These are phyloP conservation scores for Vidua macroura DNA, from an alignment of 2,113 vertebrate species.

Conservation along the genomic window DNA sequence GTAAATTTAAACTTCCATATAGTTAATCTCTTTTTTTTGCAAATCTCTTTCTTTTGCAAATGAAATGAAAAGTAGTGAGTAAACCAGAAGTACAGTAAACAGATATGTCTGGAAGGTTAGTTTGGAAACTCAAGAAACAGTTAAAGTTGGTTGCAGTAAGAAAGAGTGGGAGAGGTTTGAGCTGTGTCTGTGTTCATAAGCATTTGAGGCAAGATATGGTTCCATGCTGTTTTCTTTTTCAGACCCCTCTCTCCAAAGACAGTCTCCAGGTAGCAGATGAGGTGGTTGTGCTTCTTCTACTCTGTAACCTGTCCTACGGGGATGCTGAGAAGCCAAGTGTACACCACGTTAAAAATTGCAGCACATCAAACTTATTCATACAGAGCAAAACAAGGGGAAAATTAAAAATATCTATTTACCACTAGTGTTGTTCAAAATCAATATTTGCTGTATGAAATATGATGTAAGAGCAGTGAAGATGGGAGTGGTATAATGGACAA, in stretches of 20 bases:
- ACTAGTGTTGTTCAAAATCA: neutral
- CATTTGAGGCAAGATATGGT: neutral
- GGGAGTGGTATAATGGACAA: neutral
- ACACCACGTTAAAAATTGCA: neutral
- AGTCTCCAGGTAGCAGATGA: neutral
- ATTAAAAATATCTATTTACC: neutral
- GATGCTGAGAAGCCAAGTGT: neutral
- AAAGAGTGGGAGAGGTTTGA: neutral
- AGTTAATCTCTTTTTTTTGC: neutral
- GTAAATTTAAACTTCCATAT: neutral
- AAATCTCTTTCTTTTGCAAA: neutral
- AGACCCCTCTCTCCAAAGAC: neutral
- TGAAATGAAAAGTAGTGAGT: neutral
- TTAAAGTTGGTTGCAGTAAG: neutral
- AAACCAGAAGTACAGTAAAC: neutral
- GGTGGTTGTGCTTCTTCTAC: neutral
- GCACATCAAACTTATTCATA: neutral
- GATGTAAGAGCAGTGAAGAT: neutral
- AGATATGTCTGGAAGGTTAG: neutral
- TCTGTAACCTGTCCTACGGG: accelerated
- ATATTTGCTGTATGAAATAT: neutral
- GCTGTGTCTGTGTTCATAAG: neutral
- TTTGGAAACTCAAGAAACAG: neutral
- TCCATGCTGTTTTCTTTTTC: neutral
- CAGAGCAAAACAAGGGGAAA: neutral